Conservation (phyloP, 2,113 vertebrate genomes). For the Petaurus breviceps region DNA sequence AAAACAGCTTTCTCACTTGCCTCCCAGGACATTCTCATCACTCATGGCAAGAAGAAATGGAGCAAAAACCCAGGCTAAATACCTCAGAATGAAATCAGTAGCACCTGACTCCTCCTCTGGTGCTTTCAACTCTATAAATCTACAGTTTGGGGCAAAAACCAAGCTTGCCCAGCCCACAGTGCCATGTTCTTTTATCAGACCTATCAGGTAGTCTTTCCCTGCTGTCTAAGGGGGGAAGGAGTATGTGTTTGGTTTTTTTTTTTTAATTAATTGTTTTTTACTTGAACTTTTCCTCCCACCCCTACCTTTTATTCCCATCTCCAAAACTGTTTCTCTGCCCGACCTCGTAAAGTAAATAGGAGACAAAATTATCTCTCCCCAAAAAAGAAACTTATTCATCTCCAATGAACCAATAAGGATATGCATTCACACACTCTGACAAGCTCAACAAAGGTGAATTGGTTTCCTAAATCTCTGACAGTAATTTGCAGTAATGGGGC, state of each 20-base stretch:
- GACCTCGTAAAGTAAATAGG: background rate
- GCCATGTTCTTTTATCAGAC: background rate
- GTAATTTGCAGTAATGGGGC: background rate
- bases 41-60: constrained; percentile 46
- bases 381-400: constrained; percentile 21
- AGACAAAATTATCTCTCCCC: background rate
- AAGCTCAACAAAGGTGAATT: background rate
- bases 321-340: constrained; percentile 5
- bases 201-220: constrained; percentile 5
- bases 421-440: constrained; percentile 2
- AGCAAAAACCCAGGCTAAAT: constrained; percentile 33
- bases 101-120: constrained; percentile 22
- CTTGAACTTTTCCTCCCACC: background rate
- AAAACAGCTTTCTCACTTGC: constrained; percentile 30
- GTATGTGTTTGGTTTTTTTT: background rate
- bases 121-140: background rate
- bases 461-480: constrained; percentile 13
- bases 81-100: constrained; percentile 14
- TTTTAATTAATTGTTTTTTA: background rate
- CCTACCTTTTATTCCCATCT: background rate
- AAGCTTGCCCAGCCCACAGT: background rate
- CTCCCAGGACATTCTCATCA: constrained; percentile 51
- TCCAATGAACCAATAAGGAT: constrained; percentile 28
- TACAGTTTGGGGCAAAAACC: fast-evolving
- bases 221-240: background rate